Evolutionary conservation across 2,797 vertebrate species (phyloP).

Genomic region (Sebastes elongatus): DNA sequence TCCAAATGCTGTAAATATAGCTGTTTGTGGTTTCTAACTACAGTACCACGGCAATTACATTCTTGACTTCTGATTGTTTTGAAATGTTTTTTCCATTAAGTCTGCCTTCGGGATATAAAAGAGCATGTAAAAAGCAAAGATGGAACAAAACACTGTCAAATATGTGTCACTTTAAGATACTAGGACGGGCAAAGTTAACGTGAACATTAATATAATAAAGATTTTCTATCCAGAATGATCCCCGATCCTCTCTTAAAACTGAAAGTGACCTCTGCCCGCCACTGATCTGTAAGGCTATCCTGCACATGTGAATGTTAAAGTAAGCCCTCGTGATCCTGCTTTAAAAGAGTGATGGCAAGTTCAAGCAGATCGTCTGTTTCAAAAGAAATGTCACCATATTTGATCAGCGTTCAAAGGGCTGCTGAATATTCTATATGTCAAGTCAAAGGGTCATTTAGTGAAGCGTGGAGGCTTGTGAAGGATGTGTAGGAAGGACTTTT

Average conservation of each 20-base stretch:
- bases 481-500: background rate
- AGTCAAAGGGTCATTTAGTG: conserved; percentile 22
- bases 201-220: background rate
- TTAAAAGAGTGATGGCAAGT: conserved; percentile 28
- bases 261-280: background rate
- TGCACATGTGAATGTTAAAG: conserved; percentile 25
- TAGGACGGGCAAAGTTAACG: background rate
- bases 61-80: conserved; percentile 34
- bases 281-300: conserved; percentile 23
- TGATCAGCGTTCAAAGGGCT: conserved; percentile 37
- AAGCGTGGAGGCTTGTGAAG: conserved; percentile 19
- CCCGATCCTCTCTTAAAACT: conserved; percentile 5
- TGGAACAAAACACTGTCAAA: conserved; percentile 16
- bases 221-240: background rate
- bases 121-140: conserved; percentile 4
- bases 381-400: conserved; percentile 39
- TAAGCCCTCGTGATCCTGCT: conserved; percentile 25
- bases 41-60: conserved; percentile 26
- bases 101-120: conserved; percentile 17
- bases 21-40: conserved; percentile 53
- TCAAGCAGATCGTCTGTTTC: conserved; percentile 40
- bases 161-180: conserved; percentile 7
- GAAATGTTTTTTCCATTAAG: conserved; percentile 43
- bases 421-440: conserved; percentile 29
- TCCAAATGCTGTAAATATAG: conserved; percentile 53